Conservation (phyloP, 2,888 invertebrate species). For the Abrostola triplasia region DNA sequence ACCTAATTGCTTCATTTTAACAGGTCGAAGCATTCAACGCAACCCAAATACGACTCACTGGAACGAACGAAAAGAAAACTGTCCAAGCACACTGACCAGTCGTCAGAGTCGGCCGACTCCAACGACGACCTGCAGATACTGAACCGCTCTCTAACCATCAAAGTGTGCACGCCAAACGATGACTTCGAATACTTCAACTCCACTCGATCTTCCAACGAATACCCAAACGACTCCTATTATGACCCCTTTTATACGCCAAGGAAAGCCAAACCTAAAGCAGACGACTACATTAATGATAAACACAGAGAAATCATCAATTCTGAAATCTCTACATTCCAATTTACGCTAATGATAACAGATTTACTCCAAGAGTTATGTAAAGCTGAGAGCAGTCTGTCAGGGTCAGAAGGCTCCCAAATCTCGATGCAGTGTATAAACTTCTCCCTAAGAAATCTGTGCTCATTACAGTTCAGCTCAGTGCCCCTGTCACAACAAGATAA, state of each 20-base stretch:
- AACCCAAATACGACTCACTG: slow-evolving; percentile 62
- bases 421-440: slow-evolving; percentile 89
- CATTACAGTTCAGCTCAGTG: slow-evolving; percentile 88
- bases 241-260: slow-evolving; percentile 74
- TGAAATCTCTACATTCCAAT: slow-evolving; percentile 87
- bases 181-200: slow-evolving; percentile 90
- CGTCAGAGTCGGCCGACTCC: slow-evolving; percentile 83
- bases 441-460: slow-evolving; percentile 88
- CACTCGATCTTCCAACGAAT: slow-evolving; percentile 72
- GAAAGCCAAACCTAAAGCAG: slow-evolving; percentile 81
- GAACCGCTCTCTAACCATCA: slow-evolving; percentile 86
- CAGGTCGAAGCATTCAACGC: slow-evolving; percentile 69
- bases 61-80: slow-evolving; percentile 66
- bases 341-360: slow-evolving; percentile 88
- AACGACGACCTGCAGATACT: slow-evolving; percentile 84
- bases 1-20: slow-evolving; percentile 9
- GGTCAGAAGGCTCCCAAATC: slow-evolving; percentile 86
- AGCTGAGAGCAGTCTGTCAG: slow-evolving; percentile 84
- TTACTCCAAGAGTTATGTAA: slow-evolving; percentile 86
- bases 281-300: slow-evolving; percentile 86
- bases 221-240: slow-evolving; percentile 76
- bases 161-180: slow-evolving; percentile 88
- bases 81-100: slow-evolving; percentile 66
- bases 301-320: slow-evolving; percentile 85
- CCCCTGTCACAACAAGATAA: slow-evolving; percentile 68